Evolutionary conservation across 2,113 vertebrate species (phyloP).

Genomic region (Crotophaga sulcirostris): DNA sequence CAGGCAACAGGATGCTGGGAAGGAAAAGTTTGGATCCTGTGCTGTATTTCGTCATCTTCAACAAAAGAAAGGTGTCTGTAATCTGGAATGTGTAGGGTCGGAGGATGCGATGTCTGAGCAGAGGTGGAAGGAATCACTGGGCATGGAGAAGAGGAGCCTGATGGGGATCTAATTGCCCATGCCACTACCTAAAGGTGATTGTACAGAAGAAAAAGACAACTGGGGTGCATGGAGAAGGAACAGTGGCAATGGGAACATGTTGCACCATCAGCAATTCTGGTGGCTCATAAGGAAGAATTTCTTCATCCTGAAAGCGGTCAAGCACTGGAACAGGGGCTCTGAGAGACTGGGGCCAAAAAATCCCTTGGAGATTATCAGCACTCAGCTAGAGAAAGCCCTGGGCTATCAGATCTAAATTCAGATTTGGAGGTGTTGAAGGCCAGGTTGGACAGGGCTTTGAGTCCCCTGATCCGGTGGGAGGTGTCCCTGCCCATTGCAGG

Average conservation of each 20-base stretch:
- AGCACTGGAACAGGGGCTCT: neutral
- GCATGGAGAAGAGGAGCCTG: neutral
- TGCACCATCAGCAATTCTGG: neutral
- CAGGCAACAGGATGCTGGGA: neutral
- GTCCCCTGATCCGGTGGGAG: no score
- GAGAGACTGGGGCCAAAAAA: neutral
- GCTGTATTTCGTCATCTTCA: neutral
- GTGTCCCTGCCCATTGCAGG: no score
- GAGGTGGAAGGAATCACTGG: neutral
- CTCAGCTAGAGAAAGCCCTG: neutral
- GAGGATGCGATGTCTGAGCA: neutral
- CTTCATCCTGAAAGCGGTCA: neutral
- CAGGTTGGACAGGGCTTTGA: no score
- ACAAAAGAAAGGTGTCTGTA: neutral
- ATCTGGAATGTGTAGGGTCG: neutral
- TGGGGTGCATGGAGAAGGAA: neutral
- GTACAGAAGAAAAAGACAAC: neutral
- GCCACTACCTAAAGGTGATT: neutral
- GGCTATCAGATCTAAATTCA: neutral
- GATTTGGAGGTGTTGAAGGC: neutral
- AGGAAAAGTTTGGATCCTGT: neutral
- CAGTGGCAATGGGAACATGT: neutral
- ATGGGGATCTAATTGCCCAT: neutral
- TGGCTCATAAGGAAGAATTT: neutral
- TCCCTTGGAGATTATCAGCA: neutral